Conservation (phyloP, 1,140 invertebrate species). For the Eumeta japonica region DNA sequence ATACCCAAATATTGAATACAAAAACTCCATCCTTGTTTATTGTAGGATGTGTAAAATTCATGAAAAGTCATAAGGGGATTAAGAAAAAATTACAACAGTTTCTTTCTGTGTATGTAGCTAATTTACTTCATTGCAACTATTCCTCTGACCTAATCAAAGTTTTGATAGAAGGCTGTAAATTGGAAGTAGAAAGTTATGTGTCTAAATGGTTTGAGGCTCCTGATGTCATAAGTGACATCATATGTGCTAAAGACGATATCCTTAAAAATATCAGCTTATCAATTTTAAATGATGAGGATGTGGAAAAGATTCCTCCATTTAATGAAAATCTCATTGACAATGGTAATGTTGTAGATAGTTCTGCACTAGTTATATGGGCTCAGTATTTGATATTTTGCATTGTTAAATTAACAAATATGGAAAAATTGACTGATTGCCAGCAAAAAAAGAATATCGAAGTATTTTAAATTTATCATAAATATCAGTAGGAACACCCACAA, state of each 20-base stretch:
- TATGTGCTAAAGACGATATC: constrained; percentile 24
- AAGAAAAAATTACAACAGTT: constrained; percentile 41
- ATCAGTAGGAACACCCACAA: constrained; percentile 31
- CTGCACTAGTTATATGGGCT: constrained; percentile 40
- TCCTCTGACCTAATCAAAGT: constrained; percentile 42
- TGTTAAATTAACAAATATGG: constrained; percentile 32
- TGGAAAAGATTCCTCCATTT: constrained; percentile 28
- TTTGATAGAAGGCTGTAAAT: constrained; percentile 37
- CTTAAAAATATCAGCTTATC: constrained; percentile 31
- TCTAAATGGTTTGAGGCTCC: constrained; percentile 34
- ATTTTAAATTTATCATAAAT: constrained; percentile 30
- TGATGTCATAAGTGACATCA: constrained; percentile 22
- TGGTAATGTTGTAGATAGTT: constrained; percentile 34
- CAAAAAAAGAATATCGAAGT: constrained; percentile 26
- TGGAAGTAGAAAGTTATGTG: constrained; percentile 42
- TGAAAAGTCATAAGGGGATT: constrained; percentile 29
- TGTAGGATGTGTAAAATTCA: constrained; percentile 41
- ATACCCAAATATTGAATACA: constrained; percentile 37
- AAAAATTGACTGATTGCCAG: constrained; percentile 24
- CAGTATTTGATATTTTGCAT: constrained; percentile 47
- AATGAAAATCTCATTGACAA: no score
- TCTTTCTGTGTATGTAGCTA: constrained; percentile 35
- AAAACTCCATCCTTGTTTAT: constrained; percentile 46
- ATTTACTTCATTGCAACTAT: constrained; percentile 48
- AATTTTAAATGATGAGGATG: constrained; percentile 28